Conservation (phyloP, 2,113 vertebrate species). For the Ciconia boyciana region DNA sequence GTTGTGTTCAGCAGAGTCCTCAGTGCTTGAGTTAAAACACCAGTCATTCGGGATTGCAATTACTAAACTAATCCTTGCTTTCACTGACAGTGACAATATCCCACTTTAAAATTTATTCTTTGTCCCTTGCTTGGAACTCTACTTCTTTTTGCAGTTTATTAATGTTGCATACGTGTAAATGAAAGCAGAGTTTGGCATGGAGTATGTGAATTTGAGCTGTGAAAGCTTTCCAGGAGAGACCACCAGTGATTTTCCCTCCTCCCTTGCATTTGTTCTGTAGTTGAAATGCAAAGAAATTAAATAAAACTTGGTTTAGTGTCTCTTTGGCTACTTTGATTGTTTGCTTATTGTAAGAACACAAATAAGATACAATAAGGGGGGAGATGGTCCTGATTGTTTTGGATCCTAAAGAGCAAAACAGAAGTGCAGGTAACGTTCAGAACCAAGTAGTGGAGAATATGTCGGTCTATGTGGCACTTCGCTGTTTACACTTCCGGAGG, state of each 20-base stretch:
- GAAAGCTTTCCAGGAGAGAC: not conserved
- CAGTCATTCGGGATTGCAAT: not conserved
- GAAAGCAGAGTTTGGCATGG: not conserved
- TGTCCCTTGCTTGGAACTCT: not conserved
- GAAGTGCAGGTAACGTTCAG: not conserved
- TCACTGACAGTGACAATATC: not conserved
- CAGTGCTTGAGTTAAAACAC: not conserved
- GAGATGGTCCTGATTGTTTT: not conserved
- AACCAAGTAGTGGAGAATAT: not conserved
- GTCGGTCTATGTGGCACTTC: fast-evolving
- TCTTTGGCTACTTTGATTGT: not conserved
- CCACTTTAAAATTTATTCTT: not conserved
- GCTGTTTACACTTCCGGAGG: not conserved
- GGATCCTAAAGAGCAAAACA: not conserved
- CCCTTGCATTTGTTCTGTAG: not conserved
- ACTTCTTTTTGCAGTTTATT: not conserved
- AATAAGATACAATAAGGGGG: not conserved
- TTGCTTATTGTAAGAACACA: not conserved
- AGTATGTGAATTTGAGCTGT: not conserved
- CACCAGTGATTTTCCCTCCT: not conserved
- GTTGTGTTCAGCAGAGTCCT: not conserved
- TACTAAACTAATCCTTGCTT: not conserved
- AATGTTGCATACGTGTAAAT: not conserved
- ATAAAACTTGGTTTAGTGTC: not conserved
- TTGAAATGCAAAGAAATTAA: not conserved